phyloP scores from a whole-genome alignment of 2,113 vertebrate species.

The Rhinolophus sinicus region DNA sequence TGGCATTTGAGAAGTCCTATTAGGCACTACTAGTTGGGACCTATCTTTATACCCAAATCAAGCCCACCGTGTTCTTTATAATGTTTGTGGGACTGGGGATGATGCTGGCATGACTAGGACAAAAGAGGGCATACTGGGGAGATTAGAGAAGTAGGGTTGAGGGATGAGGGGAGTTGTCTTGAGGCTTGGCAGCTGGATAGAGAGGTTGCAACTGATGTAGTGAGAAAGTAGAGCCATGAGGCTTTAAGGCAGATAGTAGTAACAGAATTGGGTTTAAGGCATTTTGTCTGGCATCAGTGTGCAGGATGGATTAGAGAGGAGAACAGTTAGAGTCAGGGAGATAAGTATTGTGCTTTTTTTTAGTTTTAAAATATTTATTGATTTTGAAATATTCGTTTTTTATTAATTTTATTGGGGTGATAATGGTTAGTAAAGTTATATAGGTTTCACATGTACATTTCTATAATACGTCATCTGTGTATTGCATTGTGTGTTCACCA shows the following conservation, averaged over 20 bases:
- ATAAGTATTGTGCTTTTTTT: background rate
- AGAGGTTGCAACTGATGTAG: background rate
- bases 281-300: constrained; percentile 1
- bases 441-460: too few relatives aligned
- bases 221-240: background rate
- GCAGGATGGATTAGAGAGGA: background rate
- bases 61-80: background rate
- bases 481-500: too few relatives aligned
- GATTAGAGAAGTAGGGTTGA: background rate
- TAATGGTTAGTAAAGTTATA: too few relatives aligned
- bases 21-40: background rate
- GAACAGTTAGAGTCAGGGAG: background rate
- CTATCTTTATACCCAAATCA: background rate
- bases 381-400: too few relatives aligned
- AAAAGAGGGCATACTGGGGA: background rate
- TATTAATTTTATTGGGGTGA: too few relatives aligned
- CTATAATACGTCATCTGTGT: too few relatives aligned
- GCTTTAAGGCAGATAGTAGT: background rate
- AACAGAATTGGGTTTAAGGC: background rate
- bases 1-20: background rate
- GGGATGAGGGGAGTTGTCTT: background rate
- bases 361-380: too few relatives aligned
- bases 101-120: background rate
- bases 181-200: background rate
- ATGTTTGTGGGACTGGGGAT: background rate